phyloP scores from a whole-genome alignment of 2,888 invertebrate species.

The Chrysotoxum bicinctum region DNA sequence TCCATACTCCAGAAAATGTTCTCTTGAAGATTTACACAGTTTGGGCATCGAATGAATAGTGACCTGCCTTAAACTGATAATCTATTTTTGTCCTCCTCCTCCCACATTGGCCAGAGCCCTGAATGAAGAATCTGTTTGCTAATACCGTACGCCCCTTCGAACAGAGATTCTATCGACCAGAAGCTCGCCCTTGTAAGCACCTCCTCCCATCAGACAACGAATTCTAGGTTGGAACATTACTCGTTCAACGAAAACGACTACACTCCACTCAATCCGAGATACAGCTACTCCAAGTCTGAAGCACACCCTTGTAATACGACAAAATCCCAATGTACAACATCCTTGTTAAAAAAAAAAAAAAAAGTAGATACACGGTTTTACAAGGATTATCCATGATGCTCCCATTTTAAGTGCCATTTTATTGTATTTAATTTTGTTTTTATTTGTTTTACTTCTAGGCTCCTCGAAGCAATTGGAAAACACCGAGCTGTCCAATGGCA shows the following conservation, averaged over 20 bases:
- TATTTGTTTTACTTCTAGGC: constrained; percentile 77
- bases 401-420: constrained; percentile 21
- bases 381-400: constrained; percentile 44
- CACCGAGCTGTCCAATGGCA: constrained; percentile 81
- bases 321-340: constrained; percentile 43
- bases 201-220: neutral
- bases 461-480: constrained; percentile 83
- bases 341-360: constrained; percentile 20
- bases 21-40: neutral
- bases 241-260: constrained; percentile 44
- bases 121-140: neutral
- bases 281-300: constrained; percentile 15
- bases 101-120: neutral
- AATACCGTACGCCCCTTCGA: neutral
- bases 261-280: constrained; percentile 55
- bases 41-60: neutral
- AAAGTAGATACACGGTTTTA: constrained; percentile 10
- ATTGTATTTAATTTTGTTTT: constrained; percentile 55
- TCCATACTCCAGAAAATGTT: neutral
- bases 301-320: constrained; percentile 43
- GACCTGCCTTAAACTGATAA: neutral
- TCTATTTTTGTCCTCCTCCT: neutral
- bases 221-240: constrained; percentile 20
- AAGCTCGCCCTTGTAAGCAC: constrained; percentile 27
- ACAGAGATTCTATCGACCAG: neutral